Evolutionary conservation across 2,888 invertebrate species (phyloP).

Genomic region (Euplagia quadripunctaria): DNA sequence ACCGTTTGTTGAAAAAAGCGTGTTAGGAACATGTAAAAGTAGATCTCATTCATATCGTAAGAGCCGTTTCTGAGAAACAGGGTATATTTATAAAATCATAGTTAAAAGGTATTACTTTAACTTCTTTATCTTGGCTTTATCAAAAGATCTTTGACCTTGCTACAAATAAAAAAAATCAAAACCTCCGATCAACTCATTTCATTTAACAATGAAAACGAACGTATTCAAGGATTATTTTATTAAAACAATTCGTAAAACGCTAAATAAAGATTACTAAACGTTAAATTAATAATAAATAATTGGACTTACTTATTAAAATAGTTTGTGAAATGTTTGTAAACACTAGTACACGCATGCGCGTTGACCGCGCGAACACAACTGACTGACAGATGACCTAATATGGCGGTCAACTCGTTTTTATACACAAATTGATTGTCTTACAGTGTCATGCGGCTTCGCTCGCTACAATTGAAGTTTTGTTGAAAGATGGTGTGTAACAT

Average conservation of each 20-base stretch:
- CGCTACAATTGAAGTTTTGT: constrained; percentile 4
- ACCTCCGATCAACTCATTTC: constrained; percentile 5
- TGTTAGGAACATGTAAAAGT: not conserved
- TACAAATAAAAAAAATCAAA: constrained; percentile 4
- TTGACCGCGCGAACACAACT: constrained; percentile 43
- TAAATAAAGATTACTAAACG: not conserved
- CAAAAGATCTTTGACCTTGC: constrained; percentile 5
- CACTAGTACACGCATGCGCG: constrained; percentile 44
- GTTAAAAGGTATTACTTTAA: not conserved
- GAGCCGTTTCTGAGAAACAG: not conserved
- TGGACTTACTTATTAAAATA: constrained; percentile 36
- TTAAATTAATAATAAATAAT: constrained; percentile 8
- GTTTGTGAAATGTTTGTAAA: not conserved
- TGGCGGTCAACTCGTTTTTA: constrained; percentile 43
- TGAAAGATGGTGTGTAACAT: not conserved
- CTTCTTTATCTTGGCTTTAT: constrained; percentile 2
- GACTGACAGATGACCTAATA: constrained; percentile 44
- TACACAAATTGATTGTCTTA: constrained; percentile 30
- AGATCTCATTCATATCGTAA: not conserved
- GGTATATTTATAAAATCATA: not conserved
- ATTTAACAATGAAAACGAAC: not conserved
- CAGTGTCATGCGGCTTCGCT: constrained; percentile 27
- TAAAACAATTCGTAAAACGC: not conserved
- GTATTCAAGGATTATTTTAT: not conserved
- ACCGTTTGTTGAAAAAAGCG: too few species aligned